Percentiles rank a stretch among this genome's conserved stretches.
Evolutionary conservation across 2,888 invertebrate species (phyloP).

Genomic region (Himalopsyche tibetana): DNA sequence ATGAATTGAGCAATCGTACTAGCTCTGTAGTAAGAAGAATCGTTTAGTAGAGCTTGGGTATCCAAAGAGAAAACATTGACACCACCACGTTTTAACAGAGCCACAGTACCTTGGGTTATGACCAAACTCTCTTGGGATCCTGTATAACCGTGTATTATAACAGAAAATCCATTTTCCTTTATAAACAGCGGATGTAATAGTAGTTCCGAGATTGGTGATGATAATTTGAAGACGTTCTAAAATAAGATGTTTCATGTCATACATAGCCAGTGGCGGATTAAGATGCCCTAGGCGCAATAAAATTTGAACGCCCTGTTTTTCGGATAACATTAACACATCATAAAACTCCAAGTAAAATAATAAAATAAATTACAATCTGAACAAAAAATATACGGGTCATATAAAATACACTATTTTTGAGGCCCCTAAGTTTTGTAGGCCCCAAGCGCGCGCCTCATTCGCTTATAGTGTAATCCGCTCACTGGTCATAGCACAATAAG

Average conservation of each 20-base stretch:
- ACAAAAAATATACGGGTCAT: too few species aligned
- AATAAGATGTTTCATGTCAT: not conserved
- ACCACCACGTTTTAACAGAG: constrained; percentile 22
- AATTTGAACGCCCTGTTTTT: too few species aligned
- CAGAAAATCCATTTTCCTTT: not conserved
- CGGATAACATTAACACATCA: too few species aligned
- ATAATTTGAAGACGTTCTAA: constrained; percentile 3
- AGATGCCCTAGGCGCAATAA: too few species aligned
- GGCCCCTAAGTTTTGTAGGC: too few species aligned
- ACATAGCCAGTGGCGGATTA: not conserved
- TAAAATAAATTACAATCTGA: too few species aligned
- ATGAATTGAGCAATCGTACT: constrained; percentile 72
- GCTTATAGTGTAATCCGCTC: too few species aligned
- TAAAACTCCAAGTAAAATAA: too few species aligned
- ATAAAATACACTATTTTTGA: too few species aligned
- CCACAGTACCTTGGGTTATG: not conserved
- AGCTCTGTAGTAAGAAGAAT: constrained; percentile 72
- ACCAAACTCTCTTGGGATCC: not conserved
- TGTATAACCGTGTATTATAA: constrained; percentile 28
- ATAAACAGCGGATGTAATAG: not conserved
- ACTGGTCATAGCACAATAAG: too few species aligned
- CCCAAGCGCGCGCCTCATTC: too few species aligned
- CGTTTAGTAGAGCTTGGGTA: constrained; percentile 71
- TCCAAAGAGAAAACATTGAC: constrained; percentile 71
- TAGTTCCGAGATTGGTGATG: not conserved